phyloP scores from a whole-genome alignment of 2,888 invertebrate genomes.

The Nomada fabriciana region DNA sequence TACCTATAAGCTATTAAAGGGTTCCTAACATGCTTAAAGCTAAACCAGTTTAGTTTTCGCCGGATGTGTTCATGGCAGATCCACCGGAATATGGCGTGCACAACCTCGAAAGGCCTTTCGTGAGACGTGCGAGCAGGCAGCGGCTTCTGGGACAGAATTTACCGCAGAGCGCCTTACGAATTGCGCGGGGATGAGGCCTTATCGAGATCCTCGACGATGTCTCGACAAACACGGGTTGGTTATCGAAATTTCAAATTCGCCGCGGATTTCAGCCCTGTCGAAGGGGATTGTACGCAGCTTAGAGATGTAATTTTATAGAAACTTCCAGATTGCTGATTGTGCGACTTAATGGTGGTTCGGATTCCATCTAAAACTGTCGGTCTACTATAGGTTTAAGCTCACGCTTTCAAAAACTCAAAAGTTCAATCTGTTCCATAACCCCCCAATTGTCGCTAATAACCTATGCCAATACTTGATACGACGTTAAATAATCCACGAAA shows the following conservation, averaged over 20 bases:
- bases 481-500: too few species aligned
- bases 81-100: constrained; percentile 74
- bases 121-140: constrained; percentile 17
- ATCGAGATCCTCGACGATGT: constrained; percentile 58
- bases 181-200: constrained; percentile 54
- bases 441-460: too few species aligned
- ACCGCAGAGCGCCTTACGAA: constrained; percentile 50
- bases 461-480: neutral
- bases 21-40: constrained; percentile 84
- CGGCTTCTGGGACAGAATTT: constrained; percentile 61
- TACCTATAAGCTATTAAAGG: constrained; percentile 85
- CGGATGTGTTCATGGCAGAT: constrained; percentile 80
- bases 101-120: constrained; percentile 65
- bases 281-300: constrained; percentile 26
- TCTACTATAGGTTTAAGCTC: too few species aligned
- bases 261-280: constrained; percentile 23
- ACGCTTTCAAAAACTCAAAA: too few species aligned
- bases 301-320: neutral
- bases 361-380: too few species aligned
- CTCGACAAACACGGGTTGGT: constrained; percentile 67
- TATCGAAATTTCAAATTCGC: constrained; percentile 69
- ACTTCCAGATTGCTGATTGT: neutral
- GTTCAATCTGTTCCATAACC: too few species aligned
- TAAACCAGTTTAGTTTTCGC: constrained; percentile 84
- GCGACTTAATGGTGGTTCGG: neutral